Conservation (phyloP, 2,888 invertebrate genomes). For the Ptilodon capucinus region DNA sequence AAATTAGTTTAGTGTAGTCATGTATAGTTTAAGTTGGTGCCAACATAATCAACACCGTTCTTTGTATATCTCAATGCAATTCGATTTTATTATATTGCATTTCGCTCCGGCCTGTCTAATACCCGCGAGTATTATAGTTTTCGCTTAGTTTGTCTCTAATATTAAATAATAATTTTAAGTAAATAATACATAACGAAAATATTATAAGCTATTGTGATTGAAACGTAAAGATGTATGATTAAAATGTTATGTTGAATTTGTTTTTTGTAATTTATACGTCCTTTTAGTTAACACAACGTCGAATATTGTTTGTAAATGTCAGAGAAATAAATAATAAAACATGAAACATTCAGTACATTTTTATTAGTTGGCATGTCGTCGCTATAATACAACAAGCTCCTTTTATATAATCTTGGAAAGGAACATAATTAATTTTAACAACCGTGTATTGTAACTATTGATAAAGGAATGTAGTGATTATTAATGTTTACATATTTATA, state of each 20-base stretch:
- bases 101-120: not conserved
- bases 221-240: slow-evolving; percentile 34
- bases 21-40: no score
- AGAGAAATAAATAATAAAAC: not conserved
- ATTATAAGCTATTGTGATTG: slow-evolving; percentile 21
- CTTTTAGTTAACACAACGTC: not conserved
- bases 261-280: not conserved
- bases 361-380: slow-evolving; percentile 3
- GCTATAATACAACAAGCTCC: no score
- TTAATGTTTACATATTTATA: no score
- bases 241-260: slow-evolving; percentile 25
- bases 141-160: not conserved
- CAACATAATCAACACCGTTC: no score
- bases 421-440: no score
- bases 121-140: not conserved
- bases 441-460: no score
- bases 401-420: no score
- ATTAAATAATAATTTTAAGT: slow-evolving; percentile 11
- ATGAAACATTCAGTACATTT: slow-evolving; percentile 29
- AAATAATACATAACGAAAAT: slow-evolving; percentile 33
- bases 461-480: no score
- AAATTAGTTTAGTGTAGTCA: no score
- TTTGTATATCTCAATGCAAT: no score
- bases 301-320: no score
- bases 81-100: not conserved